Percentiles rank a stretch among this genome's conserved stretches.
These are phyloP conservation scores for Puffinus mauretanicus DNA, from an alignment of 2,113 vertebrate species.

Conservation along the genomic window DNA sequence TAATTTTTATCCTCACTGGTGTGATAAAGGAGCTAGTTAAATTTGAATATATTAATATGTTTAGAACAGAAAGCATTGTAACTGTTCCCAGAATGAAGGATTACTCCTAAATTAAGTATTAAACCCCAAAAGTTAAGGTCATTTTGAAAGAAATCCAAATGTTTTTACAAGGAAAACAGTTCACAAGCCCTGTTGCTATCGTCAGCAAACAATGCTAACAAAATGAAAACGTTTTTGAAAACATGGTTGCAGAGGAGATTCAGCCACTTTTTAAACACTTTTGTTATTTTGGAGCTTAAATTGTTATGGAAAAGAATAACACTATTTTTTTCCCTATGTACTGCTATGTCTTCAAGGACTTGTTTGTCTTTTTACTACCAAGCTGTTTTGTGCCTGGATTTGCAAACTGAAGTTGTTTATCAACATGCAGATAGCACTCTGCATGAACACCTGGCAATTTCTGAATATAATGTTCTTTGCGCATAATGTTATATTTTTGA, in stretches of 20 bases:
- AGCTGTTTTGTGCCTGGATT: background rate
- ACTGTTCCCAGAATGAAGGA: background rate
- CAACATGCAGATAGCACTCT: background rate
- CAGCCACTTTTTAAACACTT: background rate
- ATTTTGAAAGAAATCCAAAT: background rate
- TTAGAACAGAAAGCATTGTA: background rate
- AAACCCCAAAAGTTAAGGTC: background rate
- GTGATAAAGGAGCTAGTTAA: background rate
- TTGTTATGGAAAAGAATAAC: background rate
- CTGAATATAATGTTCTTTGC: background rate
- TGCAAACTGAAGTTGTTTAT: background rate
- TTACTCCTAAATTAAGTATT: background rate
- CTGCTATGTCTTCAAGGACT: background rate
- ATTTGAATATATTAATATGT: background rate
- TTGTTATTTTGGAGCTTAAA: background rate
- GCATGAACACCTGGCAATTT: background rate
- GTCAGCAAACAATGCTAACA: background rate
- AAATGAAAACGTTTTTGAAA: background rate
- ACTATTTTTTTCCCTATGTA: rapidly evolving
- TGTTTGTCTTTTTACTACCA: background rate
- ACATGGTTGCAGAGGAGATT: background rate
- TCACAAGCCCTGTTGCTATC: background rate
- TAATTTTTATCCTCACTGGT: background rate
- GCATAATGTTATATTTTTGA: background rate
- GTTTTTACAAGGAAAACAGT: background rate